Percentiles rank a stretch among this genome's conserved stretches.
phyloP scores from a whole-genome alignment of 2,888 invertebrate genomes.

The Unio pictorum region DNA sequence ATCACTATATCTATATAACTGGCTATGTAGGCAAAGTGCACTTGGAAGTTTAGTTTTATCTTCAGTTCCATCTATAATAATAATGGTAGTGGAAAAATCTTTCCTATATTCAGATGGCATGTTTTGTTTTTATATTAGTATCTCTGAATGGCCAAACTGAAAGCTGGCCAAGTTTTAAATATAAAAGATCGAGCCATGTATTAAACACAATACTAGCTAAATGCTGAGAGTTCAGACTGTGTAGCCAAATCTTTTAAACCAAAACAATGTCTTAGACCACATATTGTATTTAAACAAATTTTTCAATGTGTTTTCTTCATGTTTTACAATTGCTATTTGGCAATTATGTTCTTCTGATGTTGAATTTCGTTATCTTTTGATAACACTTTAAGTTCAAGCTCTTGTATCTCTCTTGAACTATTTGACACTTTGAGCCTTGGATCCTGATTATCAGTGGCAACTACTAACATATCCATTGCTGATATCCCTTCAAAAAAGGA shows the following conservation, averaged over 20 bases:
- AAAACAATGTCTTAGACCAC: not conserved
- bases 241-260: conserved; percentile 11
- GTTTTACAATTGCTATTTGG: not conserved
- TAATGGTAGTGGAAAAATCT: conserved; percentile 19
- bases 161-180: conserved; percentile 12
- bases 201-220: conserved; percentile 10
- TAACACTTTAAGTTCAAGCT: no score
- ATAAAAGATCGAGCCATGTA: conserved; percentile 14
- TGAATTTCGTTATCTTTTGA: not conserved
- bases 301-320: not conserved
- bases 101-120: conserved; percentile 19
- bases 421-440: no score
- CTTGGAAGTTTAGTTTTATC: conserved; percentile 16
- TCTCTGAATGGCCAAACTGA: conserved; percentile 22
- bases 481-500: not conserved
- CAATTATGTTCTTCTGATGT: not conserved
- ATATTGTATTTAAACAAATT: conserved; percentile 2
- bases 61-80: conserved; percentile 8
- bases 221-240: conserved; percentile 8
- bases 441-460: not conserved
- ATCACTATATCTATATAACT: conserved; percentile 13
- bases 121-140: conserved; percentile 12
- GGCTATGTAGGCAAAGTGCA: conserved; percentile 14
- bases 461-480: no score
- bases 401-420: no score